Conservation (phyloP, 2,888 invertebrate genomes). For the Eueremaeus valkanovi region DNA sequence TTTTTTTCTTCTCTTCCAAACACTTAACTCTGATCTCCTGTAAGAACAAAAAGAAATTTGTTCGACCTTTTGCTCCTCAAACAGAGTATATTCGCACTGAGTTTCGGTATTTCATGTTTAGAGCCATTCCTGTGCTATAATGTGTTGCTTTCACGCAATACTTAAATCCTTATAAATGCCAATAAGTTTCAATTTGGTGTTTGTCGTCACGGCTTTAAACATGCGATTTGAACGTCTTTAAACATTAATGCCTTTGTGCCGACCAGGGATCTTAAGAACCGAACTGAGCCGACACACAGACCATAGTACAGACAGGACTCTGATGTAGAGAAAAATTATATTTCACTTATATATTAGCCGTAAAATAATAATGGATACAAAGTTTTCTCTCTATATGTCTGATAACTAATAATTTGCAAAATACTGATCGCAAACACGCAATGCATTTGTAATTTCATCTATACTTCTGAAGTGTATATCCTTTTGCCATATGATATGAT, state of each 20-base stretch:
- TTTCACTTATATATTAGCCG: background rate
- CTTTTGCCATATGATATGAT: background rate
- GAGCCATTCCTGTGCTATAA: background rate
- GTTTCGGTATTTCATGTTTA: background rate
- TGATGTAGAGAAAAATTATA: too few relatives aligned
- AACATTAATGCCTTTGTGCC: background rate
- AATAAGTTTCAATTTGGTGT: constrained; percentile 18
- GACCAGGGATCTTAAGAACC: background rate
- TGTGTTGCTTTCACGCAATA: constrained; percentile 10
- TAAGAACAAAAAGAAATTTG: too few relatives aligned
- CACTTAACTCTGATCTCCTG: too few relatives aligned
- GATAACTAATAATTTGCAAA: background rate
- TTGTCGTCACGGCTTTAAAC: constrained; percentile 15
- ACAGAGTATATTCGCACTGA: too few relatives aligned
- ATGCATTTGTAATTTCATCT: background rate
- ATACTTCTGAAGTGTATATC: background rate
- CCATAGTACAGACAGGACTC: too few relatives aligned
- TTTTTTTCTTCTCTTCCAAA: background rate
- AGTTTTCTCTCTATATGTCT: background rate
- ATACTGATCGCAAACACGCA: background rate
- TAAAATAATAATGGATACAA: background rate
- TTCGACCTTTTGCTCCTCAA: too few relatives aligned
- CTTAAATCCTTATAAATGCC: constrained; percentile 14
- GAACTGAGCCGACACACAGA: background rate
- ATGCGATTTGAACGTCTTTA: background rate